Evolutionary conservation across 2,797 vertebrate genomes (phyloP), one percentile per base, ranked within the genome.

Genomic region (Myotis planiceps): DNA sequence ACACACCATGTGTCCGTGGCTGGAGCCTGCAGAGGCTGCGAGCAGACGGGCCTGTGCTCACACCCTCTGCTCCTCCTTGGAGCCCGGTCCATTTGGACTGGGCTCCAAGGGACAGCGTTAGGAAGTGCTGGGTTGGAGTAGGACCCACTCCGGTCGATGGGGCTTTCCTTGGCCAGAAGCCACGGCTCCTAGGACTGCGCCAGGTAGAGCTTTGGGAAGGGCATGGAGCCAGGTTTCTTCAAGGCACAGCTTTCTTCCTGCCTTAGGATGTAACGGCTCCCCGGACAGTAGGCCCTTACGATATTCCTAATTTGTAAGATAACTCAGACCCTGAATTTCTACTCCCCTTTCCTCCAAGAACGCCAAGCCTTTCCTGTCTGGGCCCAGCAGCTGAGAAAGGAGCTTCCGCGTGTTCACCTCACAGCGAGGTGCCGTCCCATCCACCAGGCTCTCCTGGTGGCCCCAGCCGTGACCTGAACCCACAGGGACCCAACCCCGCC

Each of bases 321-420:
- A 51, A 21, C 63, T 21, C 86, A 47, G 29, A 8, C 18, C 32
- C 78, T 34, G 21, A 53, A 27, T 18, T 69, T 86, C 25, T 25
- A 42, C 0, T 14, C 13, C 23, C 25, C 45, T 92, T 29, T 53
- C 34, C 39, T 68, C 47, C 6, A 2, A 6, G 88, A 45, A 13
- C 42, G 18, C 27, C 23, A 32, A 19, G 23, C n/a, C 29, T 66
- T 66, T n/a, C 55, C 88, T 6, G 6, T 25, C 85, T 42, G 82
- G 58, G 21, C 58, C 65, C 2, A 16, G 13, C 15, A 32, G 49
- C 55, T 12, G 78, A 60, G 80, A 49, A 88, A n/a, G 27, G 86
- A 23, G 32, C 5, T 3, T 15, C 16, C 0, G 19, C 1, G 1
- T 21, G 39, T 51, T 16, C 23, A 9, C 32, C 27, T 9, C 2